A percentile compares a stretch with the other conserved stretches of the same genome.
Evolutionary conservation across 1,140 invertebrate genomes (phyloP).

Genomic region (Andrena cerasifolii): DNA sequence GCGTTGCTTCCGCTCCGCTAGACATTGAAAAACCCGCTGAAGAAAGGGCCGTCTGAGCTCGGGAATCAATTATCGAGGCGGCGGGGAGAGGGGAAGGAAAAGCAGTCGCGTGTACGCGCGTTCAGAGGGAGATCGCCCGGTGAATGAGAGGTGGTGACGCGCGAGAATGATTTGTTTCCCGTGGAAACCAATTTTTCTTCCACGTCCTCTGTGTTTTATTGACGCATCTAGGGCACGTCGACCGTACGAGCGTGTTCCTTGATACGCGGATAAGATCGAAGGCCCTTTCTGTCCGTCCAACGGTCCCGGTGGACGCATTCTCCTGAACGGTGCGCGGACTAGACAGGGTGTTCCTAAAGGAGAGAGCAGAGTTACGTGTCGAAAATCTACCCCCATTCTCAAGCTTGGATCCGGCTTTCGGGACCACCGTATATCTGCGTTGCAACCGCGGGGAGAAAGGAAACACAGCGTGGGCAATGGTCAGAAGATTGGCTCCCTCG

Average conservation of each 20-base stretch:
- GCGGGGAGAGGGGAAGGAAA: not conserved
- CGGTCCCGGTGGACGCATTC: not conserved
- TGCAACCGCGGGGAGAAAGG: not conserved
- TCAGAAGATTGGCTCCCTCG: conserved; percentile 55
- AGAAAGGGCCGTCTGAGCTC: conserved; percentile 38
- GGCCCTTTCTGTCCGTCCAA: not conserved
- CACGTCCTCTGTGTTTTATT: no score
- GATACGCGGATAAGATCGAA: not conserved
- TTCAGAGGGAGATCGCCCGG: not conserved
- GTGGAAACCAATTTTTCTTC: not conserved
- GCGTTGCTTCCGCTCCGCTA: conserved; percentile 56
- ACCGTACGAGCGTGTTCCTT: no score
- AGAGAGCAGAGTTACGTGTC: no score
- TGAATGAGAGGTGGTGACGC: not conserved
- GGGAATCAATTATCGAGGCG: conserved; percentile 55
- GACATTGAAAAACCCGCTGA: conserved; percentile 58
- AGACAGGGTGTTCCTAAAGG: no score
- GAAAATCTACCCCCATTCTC: no score
- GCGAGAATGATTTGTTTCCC: not conserved
- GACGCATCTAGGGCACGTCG: no score
- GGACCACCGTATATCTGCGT: not conserved
- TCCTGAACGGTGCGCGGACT: no score
- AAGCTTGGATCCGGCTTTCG: not conserved
- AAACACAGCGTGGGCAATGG: conserved; percentile 22
- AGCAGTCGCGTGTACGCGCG: not conserved